A percentile compares a stretch with the other conserved stretches of the same genome.
Conservation (phyloP, 2,113 vertebrate genomes). For the Rhabdomys dilectus region DNA sequence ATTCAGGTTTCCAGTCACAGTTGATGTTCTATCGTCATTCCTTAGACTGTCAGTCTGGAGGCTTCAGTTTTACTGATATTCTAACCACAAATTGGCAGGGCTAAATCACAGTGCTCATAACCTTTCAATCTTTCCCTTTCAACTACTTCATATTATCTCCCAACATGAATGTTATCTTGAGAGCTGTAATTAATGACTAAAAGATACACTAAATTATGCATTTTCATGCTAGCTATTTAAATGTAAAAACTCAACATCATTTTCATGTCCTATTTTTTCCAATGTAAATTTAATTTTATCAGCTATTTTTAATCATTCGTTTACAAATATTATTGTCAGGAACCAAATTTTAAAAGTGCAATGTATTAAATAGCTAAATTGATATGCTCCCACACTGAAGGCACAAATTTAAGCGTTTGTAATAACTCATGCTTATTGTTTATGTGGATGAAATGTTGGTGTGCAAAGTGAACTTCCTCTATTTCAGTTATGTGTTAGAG, state of each 20-base stretch:
- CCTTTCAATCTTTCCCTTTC: background rate
- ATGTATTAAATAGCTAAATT: background rate
- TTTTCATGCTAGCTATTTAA: background rate
- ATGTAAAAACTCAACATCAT: background rate
- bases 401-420: background rate
- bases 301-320: conserved; percentile 48
- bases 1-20: background rate
- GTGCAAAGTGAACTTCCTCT: background rate
- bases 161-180: background rate
- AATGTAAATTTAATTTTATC: background rate
- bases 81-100: background rate
- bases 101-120: background rate
- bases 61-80: background rate
- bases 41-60: background rate
- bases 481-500: background rate
- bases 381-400: background rate
- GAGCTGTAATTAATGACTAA: background rate
- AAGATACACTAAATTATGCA: background rate
- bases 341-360: background rate
- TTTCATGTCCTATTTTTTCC: conserved; percentile 5
- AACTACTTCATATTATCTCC: background rate
- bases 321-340: conserved; percentile 42
- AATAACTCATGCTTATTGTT: conserved; percentile 12
- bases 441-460: background rate
- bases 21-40: background rate